A percentile compares a stretch with the other conserved stretches of the same genome.
Conservation (phyloP, 2,797 vertebrate genomes). For the Xiphorhynchus erythropygius region DNA sequence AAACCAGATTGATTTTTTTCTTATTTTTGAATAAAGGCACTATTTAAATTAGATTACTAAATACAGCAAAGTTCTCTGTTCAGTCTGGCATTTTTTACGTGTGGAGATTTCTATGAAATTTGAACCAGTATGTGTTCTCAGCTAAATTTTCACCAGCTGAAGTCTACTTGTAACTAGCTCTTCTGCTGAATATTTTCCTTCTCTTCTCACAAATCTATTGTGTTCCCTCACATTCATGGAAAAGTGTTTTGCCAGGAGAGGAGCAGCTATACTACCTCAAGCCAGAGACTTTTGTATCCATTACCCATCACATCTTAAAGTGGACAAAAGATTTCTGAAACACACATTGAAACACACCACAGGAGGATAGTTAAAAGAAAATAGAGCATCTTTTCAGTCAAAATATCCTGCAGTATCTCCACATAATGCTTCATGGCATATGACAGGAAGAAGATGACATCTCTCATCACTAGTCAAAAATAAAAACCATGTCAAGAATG, state of each 20-base stretch:
- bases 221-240: not conserved
- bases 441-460: constrained; percentile 62
- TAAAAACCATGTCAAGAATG: constrained; percentile 58
- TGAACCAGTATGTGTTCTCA: not conserved
- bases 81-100: not conserved
- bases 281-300: constrained; percentile 39
- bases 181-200: not conserved
- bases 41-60: not conserved
- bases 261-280: constrained; percentile 6
- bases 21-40: not conserved
- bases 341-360: constrained; percentile 47
- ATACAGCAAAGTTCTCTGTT: not conserved
- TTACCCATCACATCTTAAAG: constrained; percentile 60
- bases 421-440: constrained; percentile 58
- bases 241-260: constrained; percentile 3
- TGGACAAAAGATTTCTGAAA: constrained; percentile 60
- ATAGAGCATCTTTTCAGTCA: constrained; percentile 61
- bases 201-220: constrained; percentile 5
- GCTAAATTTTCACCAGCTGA: constrained; percentile 1
- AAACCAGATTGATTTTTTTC: not conserved
- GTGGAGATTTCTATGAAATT: not conserved
- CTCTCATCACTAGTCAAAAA: constrained; percentile 68
- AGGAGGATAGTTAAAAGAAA: constrained; percentile 59
- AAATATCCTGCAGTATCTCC: constrained; percentile 38
- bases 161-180: not conserved